Evolutionary conservation across 2,888 invertebrate species (phyloP), one percentile per base, ranked within the genome.

Genomic region (Sphaerophoria rueppellii): DNA sequence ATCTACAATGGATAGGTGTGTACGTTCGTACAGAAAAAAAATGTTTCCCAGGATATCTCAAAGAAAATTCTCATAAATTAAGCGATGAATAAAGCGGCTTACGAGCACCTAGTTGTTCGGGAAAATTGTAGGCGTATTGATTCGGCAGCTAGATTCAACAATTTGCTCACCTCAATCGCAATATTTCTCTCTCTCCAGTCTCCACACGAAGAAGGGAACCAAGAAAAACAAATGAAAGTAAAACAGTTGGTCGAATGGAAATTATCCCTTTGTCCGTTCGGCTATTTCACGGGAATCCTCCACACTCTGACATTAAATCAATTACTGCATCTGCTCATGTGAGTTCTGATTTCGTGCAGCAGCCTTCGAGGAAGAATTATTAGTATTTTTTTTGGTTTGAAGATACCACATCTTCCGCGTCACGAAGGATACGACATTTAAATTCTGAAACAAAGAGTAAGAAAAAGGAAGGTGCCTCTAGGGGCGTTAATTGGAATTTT

Each of bases 401-500:
- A 65, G 85, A 70, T 76, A 60, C 61, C 9, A 24, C 1, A 14
- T 48, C 46, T 60, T 48, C 65, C 34, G 35, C 14, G 35, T 50
- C 16, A 63, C 12, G 46, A 72, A 76, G 60, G 71, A 76, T 79
- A 79, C 75, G 55, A 43, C 69, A 76, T 81, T 81, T 77, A 73
- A 81, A 81, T 85, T 48, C 48, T 34, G 37, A 50, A 55, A 79
- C 69, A 70, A 65, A 24, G 55, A 57, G 32, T 4, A 6, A 67
- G 37, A 34, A 57, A 35, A 43, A 65, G 65, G 40, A 63, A 75
- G 46, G 48, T 34, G 54, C 71, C 55, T 72, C 71, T 61, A 55
- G 57, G 70, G 81, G 85, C 81, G 85, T 70, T 81, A 85, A 85
- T 85, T 85, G 81, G 81, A 77, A 85, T 85, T 81, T 85, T 73